A percentile compares a stretch with the other conserved stretches of the same genome.
These are phyloP conservation scores for Oostethus manadensis DNA, from an alignment of 2,113 vertebrate species.

Conservation along the genomic window DNA sequence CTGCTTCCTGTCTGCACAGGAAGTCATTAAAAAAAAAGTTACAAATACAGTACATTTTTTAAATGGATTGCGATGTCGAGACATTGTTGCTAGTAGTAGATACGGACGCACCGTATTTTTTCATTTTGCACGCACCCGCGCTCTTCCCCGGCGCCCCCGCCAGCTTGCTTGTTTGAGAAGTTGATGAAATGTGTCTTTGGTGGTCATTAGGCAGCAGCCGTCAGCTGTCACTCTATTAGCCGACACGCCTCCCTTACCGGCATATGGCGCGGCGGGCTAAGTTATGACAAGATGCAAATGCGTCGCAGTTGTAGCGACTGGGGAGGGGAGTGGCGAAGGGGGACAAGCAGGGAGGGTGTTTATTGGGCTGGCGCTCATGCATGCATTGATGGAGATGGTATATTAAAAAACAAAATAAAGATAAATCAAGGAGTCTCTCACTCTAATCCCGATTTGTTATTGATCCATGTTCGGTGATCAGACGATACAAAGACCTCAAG, in stretches of 20 bases:
- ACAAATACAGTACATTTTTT: no score
- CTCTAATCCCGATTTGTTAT: slow-evolving; percentile 43
- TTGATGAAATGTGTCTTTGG: slow-evolving; percentile 74
- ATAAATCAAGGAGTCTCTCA: slow-evolving; percentile 2
- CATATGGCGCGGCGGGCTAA: slow-evolving; percentile 70
- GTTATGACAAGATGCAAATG: slow-evolving; percentile 76
- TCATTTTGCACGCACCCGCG: neutral
- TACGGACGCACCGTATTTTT: no score
- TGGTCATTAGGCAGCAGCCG: slow-evolving; percentile 68
- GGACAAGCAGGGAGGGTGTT: slow-evolving; percentile 1
- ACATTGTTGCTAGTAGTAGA: no score
- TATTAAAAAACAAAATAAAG: slow-evolving; percentile 15
- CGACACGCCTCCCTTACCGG: slow-evolving; percentile 69
- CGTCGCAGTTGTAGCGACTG: slow-evolving; percentile 33
- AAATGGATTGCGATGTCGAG: no score
- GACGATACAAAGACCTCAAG: slow-evolving; percentile 38
- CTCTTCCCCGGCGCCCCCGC: neutral
- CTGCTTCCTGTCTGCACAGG: neutral
- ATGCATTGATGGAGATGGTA: slow-evolving; percentile 14
- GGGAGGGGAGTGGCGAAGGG: neutral
- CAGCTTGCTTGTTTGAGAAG: slow-evolving; percentile 57
- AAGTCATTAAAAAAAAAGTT: neutral
- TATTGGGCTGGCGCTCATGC: slow-evolving; percentile 22
- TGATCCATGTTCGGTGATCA: slow-evolving; percentile 39
- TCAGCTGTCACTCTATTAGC: slow-evolving; percentile 73